These are phyloP conservation scores for Sebastes itinus DNA, from an alignment of 2,797 vertebrate genomes.

Conservation along the genomic window DNA sequence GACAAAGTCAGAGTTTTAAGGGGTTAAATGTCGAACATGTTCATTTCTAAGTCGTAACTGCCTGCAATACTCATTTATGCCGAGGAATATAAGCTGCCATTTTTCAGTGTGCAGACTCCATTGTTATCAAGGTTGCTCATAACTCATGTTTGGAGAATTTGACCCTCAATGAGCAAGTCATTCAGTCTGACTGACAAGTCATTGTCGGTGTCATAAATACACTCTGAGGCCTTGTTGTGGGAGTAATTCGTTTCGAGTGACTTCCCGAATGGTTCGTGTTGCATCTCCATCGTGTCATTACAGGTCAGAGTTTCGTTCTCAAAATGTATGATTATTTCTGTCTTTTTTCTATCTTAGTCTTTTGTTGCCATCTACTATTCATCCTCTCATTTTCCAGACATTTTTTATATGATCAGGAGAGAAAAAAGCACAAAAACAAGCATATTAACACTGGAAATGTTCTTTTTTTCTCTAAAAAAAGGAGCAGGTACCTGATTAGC, in stretches of 20 bases:
- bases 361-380: not conserved
- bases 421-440: not conserved
- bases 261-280: not conserved
- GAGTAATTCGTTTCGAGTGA: conserved; percentile 2
- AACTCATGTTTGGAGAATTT: conserved; percentile 24
- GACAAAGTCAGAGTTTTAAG: accelerated
- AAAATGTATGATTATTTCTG: not conserved
- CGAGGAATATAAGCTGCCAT: not conserved
- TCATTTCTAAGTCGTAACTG: not conserved
- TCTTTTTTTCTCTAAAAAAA: not conserved
- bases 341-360: not conserved
- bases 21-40: not conserved
- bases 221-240: conserved; percentile 14
- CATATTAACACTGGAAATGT: not conserved
- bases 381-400: not conserved
- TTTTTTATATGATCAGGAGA: not conserved
- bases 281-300: not conserved
- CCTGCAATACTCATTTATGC: not conserved
- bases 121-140: conserved; percentile 26
- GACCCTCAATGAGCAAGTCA: conserved; percentile 19
- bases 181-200: conserved; percentile 1
- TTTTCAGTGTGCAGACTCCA: conserved; percentile 12
- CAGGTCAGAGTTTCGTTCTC: not conserved
- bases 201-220: conserved; percentile 29
- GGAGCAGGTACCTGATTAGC: not conserved